Percentiles rank a stretch among this genome's conserved stretches.
Evolutionary conservation across 2,888 invertebrate genomes (phyloP).

Genomic region (Polyploca ridens): DNA sequence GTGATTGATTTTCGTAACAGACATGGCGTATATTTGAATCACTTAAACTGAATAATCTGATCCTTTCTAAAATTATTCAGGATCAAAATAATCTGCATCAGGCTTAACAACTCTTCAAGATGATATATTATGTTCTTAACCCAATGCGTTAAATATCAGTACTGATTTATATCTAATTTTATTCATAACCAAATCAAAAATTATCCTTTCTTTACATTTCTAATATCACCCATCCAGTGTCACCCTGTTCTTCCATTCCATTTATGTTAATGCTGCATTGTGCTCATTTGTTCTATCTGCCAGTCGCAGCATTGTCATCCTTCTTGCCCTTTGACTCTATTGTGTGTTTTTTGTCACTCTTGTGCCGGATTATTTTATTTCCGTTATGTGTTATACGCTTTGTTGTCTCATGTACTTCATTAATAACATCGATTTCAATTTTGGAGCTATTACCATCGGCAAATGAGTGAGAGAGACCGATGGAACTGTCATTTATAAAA

Average conservation of each 20-base stretch:
- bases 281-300: slow-evolving; percentile 80
- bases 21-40: slow-evolving; percentile 22
- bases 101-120: background rate
- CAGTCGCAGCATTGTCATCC: slow-evolving; percentile 71
- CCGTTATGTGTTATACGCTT: slow-evolving; percentile 64
- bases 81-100: background rate
- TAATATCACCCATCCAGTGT: slow-evolving; percentile 32
- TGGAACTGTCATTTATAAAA: background rate
- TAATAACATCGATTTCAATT: slow-evolving; percentile 45
- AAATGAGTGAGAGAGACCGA: background rate
- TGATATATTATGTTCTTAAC: background rate
- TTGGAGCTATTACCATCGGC: slow-evolving; percentile 11
- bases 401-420: slow-evolving; percentile 65
- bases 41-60: background rate
- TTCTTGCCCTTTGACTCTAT: slow-evolving; percentile 80
- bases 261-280: slow-evolving; percentile 81
- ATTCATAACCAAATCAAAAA: slow-evolving; percentile 40
- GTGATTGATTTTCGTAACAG: slow-evolving; percentile 25
- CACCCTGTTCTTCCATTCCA: slow-evolving; percentile 56
- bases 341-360: slow-evolving; percentile 80
- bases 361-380: slow-evolving; percentile 80
- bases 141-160: no score
- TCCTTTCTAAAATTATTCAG: slow-evolving; percentile 4
- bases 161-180: slow-evolving; percentile 21
- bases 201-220: slow-evolving; percentile 33